Base-by-base conservation (phyloP, 2,113 vertebrate species). In the Phrynocephalus versicolor region DNA sequence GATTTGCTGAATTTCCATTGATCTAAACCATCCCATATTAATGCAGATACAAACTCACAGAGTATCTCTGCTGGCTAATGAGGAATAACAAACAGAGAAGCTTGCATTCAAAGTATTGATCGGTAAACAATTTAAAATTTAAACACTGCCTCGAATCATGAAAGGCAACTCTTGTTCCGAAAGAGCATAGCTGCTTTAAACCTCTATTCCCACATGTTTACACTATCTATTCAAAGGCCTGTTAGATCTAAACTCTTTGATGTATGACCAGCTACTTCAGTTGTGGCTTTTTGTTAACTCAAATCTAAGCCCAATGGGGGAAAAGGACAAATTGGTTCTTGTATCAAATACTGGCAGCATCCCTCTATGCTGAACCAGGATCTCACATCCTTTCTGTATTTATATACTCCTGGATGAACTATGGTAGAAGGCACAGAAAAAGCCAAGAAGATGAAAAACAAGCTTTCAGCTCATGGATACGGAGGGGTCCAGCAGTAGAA, bases 161-260 rank as follows among this genome's bases (percentile, higher is more conserved):
- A 87, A 88, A 91, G 89, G 86, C 87, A 78, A 58, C 0, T 65
- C 45, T 83, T 65, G 51, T 81, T 91, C 72, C 0, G 23, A 72
- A 90, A 89, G 41, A 87, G 41, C 77, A 73, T 79, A 25, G 45
- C 89, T 75, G 84, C 90, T 93, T 94, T 81, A 88, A 91, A 90
- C 79, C 75, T 33, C 89, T 83, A 85, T 94, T 93, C 94, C 94
- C 95, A 33, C 58, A 79, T 87, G 92, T 92, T 92, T 93, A 92
- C 88, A 77, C 81, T 85, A 19, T 79, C 86, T 88, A 88, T 93
- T 96, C 94, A 95, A 95, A 94, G 92, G 60, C 87, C 88, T 91
- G 87, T 93, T 92, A 92, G 92, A 94, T 91, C 89, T 86, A 80
- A 92, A 92, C 83, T 90, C 93, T 96, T 90, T 96, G 95, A 95